A percentile compares a stretch with the other conserved stretches of the same genome.
Evolutionary conservation across 2,888 invertebrate species (phyloP).

Genomic region (Dendrolimus pini): DNA sequence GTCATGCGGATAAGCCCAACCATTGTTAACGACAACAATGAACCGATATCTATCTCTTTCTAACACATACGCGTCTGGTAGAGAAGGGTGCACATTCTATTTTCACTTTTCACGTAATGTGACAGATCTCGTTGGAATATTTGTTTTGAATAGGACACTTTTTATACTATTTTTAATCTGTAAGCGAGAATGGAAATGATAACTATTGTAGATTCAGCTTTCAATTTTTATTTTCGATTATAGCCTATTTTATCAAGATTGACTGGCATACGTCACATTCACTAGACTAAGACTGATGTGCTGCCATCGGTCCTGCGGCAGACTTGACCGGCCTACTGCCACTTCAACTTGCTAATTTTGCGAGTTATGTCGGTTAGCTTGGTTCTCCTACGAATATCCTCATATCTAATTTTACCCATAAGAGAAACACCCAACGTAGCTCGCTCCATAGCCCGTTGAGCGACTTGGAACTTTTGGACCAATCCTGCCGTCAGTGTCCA

Average conservation of each 20-base stretch:
- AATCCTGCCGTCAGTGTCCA: too few species aligned
- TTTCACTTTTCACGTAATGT: slow-evolving; percentile 70
- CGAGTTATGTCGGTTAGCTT: too few species aligned
- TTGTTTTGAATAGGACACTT: slow-evolving; percentile 55
- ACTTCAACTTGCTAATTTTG: too few species aligned
- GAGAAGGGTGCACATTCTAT: slow-evolving; percentile 50
- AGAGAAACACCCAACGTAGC: too few species aligned
- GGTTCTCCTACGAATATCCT: too few species aligned
- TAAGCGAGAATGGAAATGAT: slow-evolving; percentile 31
- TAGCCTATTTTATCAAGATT: background rate
- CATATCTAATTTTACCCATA: too few species aligned
- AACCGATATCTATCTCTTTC: slow-evolving; percentile 58
- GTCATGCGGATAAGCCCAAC: slow-evolving; percentile 67
- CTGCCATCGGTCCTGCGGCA: too few species aligned
- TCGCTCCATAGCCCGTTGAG: too few species aligned
- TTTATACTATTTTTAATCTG: slow-evolving; percentile 60
- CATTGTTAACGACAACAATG: slow-evolving; percentile 67
- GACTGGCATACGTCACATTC: too few species aligned
- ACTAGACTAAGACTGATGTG: too few species aligned
- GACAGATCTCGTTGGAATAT: slow-evolving; percentile 72
- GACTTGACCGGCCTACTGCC: too few species aligned
- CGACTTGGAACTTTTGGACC: too few species aligned
- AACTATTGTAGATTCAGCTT: slow-evolving; percentile 5
- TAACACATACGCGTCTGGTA: slow-evolving; percentile 25
- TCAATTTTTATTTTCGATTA: slow-evolving; percentile 5